Conservation (phyloP, 2,888 invertebrate species). For the Clistopyga incitator region DNA sequence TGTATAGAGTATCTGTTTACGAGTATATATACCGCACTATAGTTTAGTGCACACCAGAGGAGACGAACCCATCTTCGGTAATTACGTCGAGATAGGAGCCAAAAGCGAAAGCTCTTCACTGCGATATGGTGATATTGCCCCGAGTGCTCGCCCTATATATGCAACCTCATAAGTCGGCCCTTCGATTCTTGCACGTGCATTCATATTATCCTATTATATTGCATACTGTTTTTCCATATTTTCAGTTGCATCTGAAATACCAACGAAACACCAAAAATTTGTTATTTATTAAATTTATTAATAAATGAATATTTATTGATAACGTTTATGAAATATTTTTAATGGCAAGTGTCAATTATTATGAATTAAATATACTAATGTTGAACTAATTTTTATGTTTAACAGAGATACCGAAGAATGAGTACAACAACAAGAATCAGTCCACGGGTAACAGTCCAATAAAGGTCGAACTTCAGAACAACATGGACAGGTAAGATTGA, state of each 20-base stretch:
- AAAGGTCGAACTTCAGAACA: constrained; percentile 87
- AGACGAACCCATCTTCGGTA: constrained; percentile 45
- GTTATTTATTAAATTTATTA: neutral
- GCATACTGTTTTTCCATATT: neutral
- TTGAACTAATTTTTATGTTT: constrained; percentile 68
- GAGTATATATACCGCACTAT: constrained; percentile 25
- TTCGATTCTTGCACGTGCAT: neutral
- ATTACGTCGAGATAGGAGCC: constrained; percentile 52
- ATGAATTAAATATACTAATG: neutral
- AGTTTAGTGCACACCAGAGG: constrained; percentile 7
- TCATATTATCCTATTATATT: neutral
- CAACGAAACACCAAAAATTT: neutral
- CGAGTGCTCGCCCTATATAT: neutral
- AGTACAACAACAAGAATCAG: constrained; percentile 91
- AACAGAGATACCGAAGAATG: constrained; percentile 95
- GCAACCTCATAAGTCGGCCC: neutral
- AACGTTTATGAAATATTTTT: no score
- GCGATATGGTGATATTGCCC: constrained; percentile 3
- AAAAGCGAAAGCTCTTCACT: constrained; percentile 29
- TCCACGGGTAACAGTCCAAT: constrained; percentile 95
- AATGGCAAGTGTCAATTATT: neutral
- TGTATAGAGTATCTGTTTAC: constrained; percentile 34
- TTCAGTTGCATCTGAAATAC: neutral
- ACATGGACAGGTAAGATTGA: constrained; percentile 85
- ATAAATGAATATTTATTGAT: no score